phyloP scores from a whole-genome alignment of 2,888 invertebrate genomes.

The Drosophila phalerata region DNA sequence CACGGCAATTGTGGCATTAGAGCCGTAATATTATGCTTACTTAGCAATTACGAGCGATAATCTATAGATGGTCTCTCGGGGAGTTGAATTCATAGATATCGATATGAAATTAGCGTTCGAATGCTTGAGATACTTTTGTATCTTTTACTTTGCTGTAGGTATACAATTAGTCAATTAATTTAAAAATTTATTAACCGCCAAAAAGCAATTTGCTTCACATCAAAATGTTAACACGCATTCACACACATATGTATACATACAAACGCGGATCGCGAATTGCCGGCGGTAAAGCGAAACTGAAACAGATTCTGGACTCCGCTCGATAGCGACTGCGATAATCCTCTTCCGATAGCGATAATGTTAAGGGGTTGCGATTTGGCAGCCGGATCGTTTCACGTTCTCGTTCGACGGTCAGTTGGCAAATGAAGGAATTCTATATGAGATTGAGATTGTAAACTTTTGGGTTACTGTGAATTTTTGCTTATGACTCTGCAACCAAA shows the following conservation, averaged over 20 bases:
- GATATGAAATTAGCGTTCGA: conserved; percentile 39
- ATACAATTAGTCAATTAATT: conserved; percentile 84
- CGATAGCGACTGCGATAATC: conserved; percentile 41
- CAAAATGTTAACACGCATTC: conserved; percentile 56
- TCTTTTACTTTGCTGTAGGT: conserved; percentile 67
- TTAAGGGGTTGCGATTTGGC: conserved; percentile 10
- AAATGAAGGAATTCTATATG: conserved; percentile 57
- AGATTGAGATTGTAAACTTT: conserved; percentile 49
- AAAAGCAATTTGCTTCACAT: conserved; percentile 79
- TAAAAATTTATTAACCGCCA: conserved; percentile 82
- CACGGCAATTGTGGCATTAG: conserved; percentile 55
- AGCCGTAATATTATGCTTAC: conserved; percentile 16
- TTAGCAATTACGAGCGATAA: conserved; percentile 30
- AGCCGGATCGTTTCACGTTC: conserved; percentile 49
- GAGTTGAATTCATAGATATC: conserved; percentile 10
- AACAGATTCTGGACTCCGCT: conserved; percentile 13
- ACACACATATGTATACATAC: conserved; percentile 18
- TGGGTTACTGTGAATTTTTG: conserved; percentile 28
- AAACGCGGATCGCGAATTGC: conserved; percentile 66
- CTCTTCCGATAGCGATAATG: conserved; percentile 13
- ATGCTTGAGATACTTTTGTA: conserved; percentile 24
- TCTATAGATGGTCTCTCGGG: conserved; percentile 19
- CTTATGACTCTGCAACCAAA: conserved; percentile 46
- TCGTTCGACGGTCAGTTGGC: conserved; percentile 51
- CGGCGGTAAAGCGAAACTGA: conserved; percentile 78